Base-by-base conservation (phyloP, 2,113 vertebrate genomes). In the Xerus inauris region DNA sequence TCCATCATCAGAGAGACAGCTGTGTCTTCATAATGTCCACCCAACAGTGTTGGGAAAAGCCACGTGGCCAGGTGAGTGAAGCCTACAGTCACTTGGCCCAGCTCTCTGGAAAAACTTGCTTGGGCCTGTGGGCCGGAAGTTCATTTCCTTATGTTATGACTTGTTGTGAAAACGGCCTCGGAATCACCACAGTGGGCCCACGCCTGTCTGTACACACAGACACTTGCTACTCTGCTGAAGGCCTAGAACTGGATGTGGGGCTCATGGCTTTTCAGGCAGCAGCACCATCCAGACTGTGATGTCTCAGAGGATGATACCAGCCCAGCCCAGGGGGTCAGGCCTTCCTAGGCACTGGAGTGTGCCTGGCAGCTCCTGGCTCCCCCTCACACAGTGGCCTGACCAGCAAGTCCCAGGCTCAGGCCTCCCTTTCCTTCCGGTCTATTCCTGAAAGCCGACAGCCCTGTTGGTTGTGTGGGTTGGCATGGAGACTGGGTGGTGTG, bases 181-280 rank as follows among this genome's bases (percentile, higher is more conserved):
- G 40, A 69, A 40, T 35, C n/a, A 57, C 13, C 24, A 22, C 35
- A 22, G 12, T 28, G 9, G 47, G 9, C 45, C 38, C 14, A 22
- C 32, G 35, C n/a, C 11, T 13, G 11, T 40, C 5, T 5, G 1
- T 38, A 19, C 16, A 51, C 57, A 47, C n/a, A 32, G 20, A 42
- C 30, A 38, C 17, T 17, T 19, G 45, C 0, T 0, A 3, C 13
- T 64, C 16, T 1, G 26, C 26, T 14, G 14, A 38, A 0, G 13
- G 17, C 62, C 57, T 69, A 24, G 5, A 47, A 40, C n/a, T 20
- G 45, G 12, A 6, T 19, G 3, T 0, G 59, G 4, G 10, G 45
- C 38, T 7, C 12, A n/a, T 3, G 30, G 14, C 11, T 47, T 83
- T 57, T 32, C 65, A 35, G 51, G 42, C 62, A 40, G 51, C 54